Conservation (phyloP, 1,140 invertebrate genomes). For the Drosophila tristis region DNA sequence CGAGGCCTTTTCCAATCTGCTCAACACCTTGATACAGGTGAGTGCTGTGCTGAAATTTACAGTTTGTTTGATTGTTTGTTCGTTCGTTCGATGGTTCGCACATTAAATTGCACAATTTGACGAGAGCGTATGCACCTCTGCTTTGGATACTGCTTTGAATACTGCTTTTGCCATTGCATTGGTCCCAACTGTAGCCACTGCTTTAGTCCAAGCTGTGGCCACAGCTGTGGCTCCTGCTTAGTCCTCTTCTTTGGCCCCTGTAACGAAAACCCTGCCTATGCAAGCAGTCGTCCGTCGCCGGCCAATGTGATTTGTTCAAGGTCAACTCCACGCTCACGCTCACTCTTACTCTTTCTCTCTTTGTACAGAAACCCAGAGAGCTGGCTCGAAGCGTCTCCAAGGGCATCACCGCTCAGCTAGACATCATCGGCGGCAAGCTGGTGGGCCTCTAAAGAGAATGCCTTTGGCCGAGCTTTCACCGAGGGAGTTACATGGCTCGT, state of each 20-base stretch:
- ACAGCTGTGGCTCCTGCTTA: no score
- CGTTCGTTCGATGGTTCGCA: not conserved
- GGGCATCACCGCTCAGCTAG: conserved; percentile 85
- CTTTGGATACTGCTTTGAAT: no score
- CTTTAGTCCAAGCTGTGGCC: no score
- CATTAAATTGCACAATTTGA: conserved; percentile 2
- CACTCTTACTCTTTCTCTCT: conserved; percentile 6
- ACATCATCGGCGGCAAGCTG: conserved; percentile 85
- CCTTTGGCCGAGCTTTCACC: no score
- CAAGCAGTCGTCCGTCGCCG: conserved; percentile 12
- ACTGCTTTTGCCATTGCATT: no score
- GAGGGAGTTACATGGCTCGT: no score
- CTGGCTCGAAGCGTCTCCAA: conserved; percentile 85
- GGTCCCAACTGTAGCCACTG: no score
- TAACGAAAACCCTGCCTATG: conserved; percentile 15
- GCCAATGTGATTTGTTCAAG: conserved; percentile 13
- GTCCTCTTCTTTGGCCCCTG: not conserved
- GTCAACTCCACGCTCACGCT: conserved; percentile 25
- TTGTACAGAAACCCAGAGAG: conserved; percentile 84
- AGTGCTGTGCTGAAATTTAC: conserved; percentile 60
- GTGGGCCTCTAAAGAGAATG: conserved; percentile 84
- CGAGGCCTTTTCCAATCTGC: conserved; percentile 86
- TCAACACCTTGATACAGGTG: conserved; percentile 85
- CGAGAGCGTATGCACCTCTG: no score
- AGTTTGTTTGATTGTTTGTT: conserved; percentile 3